phyloP scores from a whole-genome alignment of 35 echinoderm and acorn worm species.

The Nesometra sesokonis region DNA sequence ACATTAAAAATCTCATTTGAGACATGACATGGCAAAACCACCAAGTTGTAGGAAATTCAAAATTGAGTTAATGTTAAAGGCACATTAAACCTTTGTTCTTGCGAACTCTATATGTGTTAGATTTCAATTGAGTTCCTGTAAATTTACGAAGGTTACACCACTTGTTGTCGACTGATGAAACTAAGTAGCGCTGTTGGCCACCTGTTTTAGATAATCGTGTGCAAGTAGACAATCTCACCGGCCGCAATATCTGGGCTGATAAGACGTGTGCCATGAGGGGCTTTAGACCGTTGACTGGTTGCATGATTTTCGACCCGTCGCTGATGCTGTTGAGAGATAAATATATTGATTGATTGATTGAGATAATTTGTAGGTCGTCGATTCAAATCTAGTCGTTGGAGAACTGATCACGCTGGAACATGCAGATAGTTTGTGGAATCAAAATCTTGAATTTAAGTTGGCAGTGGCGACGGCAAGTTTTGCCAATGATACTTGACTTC shows the following conservation, averaged over 20 bases:
- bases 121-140: slow-evolving; percentile 25
- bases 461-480: slow-evolving; percentile 10
- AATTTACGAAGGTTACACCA: slow-evolving; percentile 66
- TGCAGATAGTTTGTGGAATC: slow-evolving; percentile 35
- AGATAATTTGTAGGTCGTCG: too few relatives aligned
- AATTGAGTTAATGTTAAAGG: too few relatives aligned
- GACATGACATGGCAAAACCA: too few relatives aligned
- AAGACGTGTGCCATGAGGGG: background rate
- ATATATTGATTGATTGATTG: too few relatives aligned
- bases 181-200: slow-evolving; percentile 19
- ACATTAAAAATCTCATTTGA: too few relatives aligned
- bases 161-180: slow-evolving; percentile 18
- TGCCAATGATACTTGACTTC: slow-evolving; percentile 26
- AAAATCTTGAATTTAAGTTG: slow-evolving; percentile 29
- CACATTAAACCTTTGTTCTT: slow-evolving; percentile 31
- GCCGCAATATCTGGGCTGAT: background rate
- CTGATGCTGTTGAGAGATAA: slow-evolving; percentile 34
- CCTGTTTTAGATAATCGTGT: slow-evolving; percentile 37
- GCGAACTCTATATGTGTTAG: slow-evolving; percentile 16
- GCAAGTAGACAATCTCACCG: slow-evolving; percentile 45
- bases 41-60: too few relatives aligned
- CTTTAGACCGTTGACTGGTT: slow-evolving; percentile 20
- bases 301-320: slow-evolving; percentile 24
- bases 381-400: slow-evolving; percentile 43
- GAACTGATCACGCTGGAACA: slow-evolving; percentile 54